Conservation (phyloP, 2,888 invertebrate genomes). For the Anoplius nigerrimus region DNA sequence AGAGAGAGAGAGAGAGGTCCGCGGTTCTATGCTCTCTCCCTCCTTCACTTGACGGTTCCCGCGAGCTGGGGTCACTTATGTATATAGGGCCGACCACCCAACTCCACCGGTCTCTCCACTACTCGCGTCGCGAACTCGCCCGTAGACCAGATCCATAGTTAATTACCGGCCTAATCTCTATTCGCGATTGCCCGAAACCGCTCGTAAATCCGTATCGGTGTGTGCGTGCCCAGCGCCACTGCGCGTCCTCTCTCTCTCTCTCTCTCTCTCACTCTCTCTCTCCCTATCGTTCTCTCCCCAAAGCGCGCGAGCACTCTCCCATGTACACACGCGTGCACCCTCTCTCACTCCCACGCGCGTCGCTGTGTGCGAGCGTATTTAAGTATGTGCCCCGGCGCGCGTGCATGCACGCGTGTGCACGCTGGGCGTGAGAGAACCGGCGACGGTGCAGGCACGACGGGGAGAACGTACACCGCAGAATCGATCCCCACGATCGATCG, state of each 20-base stretch:
- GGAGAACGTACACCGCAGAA: slow-evolving; percentile 36
- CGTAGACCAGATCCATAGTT: slow-evolving; percentile 74
- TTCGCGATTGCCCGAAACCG: slow-evolving; percentile 75
- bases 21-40: slow-evolving; percentile 11
- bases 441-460: slow-evolving; percentile 39
- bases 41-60: slow-evolving; percentile 27
- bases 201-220: slow-evolving; percentile 74
- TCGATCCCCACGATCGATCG: slow-evolving; percentile 60
- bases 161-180: slow-evolving; percentile 75
- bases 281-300: slow-evolving; percentile 8
- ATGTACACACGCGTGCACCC: no score
- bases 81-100: slow-evolving; percentile 50
- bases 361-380: background rate
- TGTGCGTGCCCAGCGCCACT: slow-evolving; percentile 65
- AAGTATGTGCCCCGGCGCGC: slow-evolving; percentile 15
- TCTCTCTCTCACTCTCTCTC: slow-evolving; percentile 8
- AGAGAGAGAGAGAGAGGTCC: background rate
- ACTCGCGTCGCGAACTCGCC: slow-evolving; percentile 63
- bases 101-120: slow-evolving; percentile 56
- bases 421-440: slow-evolving; percentile 24
- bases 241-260: slow-evolving; percentile 16
- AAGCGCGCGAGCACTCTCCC: no score
- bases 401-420: slow-evolving; percentile 2
- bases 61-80: slow-evolving; percentile 68
- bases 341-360: slow-evolving; percentile 28